These are phyloP conservation scores for Arvicanthis niloticus DNA, from an alignment of 2,113 vertebrate species.

Conservation along the genomic window DNA sequence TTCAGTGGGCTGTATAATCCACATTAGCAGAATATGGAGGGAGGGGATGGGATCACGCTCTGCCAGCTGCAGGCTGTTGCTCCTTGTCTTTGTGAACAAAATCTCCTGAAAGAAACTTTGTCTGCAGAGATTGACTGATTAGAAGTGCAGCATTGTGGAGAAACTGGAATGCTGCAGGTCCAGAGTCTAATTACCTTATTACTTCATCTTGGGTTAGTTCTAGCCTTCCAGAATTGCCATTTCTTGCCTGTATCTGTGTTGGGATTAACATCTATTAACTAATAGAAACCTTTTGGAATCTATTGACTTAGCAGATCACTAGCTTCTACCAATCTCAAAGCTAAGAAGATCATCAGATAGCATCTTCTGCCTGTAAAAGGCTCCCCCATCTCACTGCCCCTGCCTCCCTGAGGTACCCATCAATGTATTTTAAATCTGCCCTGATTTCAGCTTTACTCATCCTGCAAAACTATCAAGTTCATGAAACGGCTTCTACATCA, in stretches of 20 bases:
- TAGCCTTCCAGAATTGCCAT: background rate
- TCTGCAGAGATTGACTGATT: background rate
- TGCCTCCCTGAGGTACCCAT: background rate
- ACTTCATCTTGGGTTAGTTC: background rate
- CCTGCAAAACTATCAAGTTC: background rate
- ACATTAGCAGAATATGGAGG: background rate
- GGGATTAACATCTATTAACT: background rate
- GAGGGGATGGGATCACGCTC: background rate
- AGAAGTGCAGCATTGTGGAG: background rate
- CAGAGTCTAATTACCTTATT: background rate
- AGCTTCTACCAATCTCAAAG: background rate
- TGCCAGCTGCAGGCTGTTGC: background rate
- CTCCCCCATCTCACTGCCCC: background rate
- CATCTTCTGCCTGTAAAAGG: background rate
- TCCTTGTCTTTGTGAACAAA: background rate
- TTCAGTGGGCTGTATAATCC: background rate
- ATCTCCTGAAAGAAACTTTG: background rate
- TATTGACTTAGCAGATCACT: background rate
- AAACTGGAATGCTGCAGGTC: background rate
- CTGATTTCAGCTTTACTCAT: background rate
- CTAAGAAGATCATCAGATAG: background rate
- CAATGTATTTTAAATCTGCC: background rate
- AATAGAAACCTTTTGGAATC: background rate
- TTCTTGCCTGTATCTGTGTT: background rate
- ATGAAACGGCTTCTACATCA: background rate